phyloP scores from a whole-genome alignment of 1,140 invertebrate genomes.

The Panagrolaimus sp. region DNA sequence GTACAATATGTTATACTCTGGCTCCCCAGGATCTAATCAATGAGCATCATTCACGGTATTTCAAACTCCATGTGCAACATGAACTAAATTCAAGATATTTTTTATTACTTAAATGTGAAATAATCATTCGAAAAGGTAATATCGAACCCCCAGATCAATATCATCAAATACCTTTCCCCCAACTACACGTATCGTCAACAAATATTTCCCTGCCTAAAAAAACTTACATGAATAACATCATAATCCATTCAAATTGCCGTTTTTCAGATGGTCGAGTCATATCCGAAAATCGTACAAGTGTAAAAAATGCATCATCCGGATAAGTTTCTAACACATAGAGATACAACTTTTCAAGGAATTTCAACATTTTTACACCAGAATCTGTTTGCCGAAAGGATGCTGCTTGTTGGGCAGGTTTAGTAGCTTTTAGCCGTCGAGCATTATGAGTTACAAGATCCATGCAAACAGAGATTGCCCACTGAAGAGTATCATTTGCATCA shows the following conservation, averaged over 20 bases:
- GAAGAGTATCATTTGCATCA: background rate
- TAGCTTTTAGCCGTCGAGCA: background rate
- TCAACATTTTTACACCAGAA: too few species aligned
- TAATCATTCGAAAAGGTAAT: too few species aligned
- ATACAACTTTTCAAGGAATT: background rate
- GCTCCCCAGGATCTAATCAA: too few species aligned
- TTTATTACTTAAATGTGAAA: background rate
- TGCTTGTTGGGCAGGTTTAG: background rate
- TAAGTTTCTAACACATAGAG: background rate
- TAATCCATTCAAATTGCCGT: conserved; percentile 6
- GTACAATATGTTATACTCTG: too few species aligned
- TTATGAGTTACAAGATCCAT: background rate
- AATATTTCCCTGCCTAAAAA: too few species aligned
- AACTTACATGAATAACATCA: background rate
- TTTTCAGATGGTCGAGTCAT: background rate
- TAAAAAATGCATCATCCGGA: background rate
- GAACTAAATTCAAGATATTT: too few species aligned
- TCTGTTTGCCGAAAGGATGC: background rate
- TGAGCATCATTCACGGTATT: too few species aligned
- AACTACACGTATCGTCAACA: too few species aligned
- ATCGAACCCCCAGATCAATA: too few species aligned
- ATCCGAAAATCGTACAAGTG: background rate
- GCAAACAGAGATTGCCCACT: background rate
- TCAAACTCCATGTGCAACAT: too few species aligned
- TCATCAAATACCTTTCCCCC: too few species aligned